Evolutionary conservation across 2,113 vertebrate species (phyloP), one percentile per base, ranked within the genome.

Genomic region (Buteo buteo): DNA sequence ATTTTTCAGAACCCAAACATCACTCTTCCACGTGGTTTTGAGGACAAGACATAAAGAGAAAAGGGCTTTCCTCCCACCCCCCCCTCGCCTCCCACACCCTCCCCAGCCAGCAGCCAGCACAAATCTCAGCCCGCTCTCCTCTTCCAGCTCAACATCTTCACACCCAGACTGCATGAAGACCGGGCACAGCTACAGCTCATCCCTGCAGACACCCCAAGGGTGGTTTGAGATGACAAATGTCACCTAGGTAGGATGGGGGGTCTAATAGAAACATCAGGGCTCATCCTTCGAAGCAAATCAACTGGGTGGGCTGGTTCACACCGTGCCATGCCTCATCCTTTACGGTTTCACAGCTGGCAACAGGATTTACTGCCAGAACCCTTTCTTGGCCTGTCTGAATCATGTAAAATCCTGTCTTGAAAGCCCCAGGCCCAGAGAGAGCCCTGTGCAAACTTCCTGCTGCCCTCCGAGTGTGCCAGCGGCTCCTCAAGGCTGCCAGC

Each of bases 321-420:
- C 65, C 12, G 3, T 0, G 11, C 52, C 2, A 0, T 0, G 9
- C n/a, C 36, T 22, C 17, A 4, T 45, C 17, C 72, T 42, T 20
- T 15, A n/a, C 0, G 0, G 13, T 19, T 74, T 65, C 22, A 25
- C 49, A 32, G 38, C 78, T 20, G 55, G 26, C 52, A 38, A n/a
- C 3, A 9, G 13, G 17, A 82, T 61, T 66, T 45, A 8, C 62
- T 26, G 21, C 10, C 38, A 2, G 10, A 47, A 45, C n/a, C 31
- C 61, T 44, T n/a, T 31, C 36, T 16, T 6, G 36, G 32, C 21
- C 47, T 4, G 2, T 18, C 22, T 5, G 10, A 17, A 32, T 2
- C 6, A 0, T 2, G 14, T 11, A n/a, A 65, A 72, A 71, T 14
- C 64, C 57, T 2, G 11, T 11, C 71, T 44, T 3, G 25, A 57